phyloP scores from a whole-genome alignment of 1,140 invertebrate species.

The Lerema accius region DNA sequence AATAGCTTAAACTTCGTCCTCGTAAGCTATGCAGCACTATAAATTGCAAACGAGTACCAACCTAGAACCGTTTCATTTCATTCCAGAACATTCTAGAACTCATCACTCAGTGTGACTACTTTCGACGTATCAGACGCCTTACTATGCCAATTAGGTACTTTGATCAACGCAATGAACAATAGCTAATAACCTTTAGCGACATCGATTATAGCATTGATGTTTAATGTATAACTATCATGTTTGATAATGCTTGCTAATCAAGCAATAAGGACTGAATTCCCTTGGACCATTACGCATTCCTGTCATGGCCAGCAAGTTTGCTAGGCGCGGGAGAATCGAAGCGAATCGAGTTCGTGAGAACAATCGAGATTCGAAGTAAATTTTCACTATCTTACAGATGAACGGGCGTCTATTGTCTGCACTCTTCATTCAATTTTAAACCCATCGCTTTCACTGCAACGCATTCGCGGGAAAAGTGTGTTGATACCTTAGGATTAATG shows the following conservation, averaged over 20 bases:
- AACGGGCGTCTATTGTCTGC: conserved; percentile 27
- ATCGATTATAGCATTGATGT: conserved; percentile 22
- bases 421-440: conserved; percentile 9
- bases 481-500: not conserved
- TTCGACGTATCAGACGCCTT: no score
- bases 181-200: conserved; percentile 19
- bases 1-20: no score
- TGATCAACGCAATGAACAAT: conserved; percentile 10
- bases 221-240: conserved; percentile 15
- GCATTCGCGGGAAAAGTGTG: not conserved
- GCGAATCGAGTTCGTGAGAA: conserved; percentile 49
- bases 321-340: conserved; percentile 37
- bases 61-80: no score
- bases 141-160: conserved; percentile 19
- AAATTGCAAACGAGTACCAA: no score
- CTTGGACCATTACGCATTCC: conserved; percentile 20
- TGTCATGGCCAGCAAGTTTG: conserved; percentile 31
- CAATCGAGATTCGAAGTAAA: conserved; percentile 37
- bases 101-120: not conserved
- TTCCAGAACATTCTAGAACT: no score
- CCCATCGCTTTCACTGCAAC: conserved; percentile 24
- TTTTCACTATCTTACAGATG: conserved; percentile 41
- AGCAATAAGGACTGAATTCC: conserved; percentile 18
- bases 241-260: no score
- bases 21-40: no score